Evolutionary conservation across 2,113 vertebrate genomes (phyloP).

Genomic region (Melospiza melodia): DNA sequence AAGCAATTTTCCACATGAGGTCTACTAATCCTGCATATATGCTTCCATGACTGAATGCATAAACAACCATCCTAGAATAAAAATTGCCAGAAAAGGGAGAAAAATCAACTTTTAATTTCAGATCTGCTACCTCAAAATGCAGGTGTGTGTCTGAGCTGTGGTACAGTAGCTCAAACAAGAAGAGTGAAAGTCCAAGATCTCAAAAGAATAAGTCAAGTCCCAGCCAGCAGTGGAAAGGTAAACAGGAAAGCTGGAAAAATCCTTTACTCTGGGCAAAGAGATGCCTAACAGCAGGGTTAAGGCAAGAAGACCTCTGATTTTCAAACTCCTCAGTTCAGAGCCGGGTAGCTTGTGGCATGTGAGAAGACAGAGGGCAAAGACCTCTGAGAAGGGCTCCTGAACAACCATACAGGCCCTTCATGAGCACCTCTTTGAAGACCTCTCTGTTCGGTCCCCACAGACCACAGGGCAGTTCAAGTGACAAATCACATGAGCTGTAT

Average conservation of each 20-base stretch:
- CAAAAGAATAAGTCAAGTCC: not conserved
- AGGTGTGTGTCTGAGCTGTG: not conserved
- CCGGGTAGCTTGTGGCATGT: not conserved
- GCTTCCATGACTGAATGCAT: fast-evolving
- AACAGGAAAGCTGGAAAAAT: not conserved
- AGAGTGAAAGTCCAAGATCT: not conserved
- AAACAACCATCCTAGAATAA: not conserved
- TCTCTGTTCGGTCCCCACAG: not conserved
- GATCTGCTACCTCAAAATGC: not conserved
- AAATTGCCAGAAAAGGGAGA: not conserved
- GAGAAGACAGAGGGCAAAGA: not conserved
- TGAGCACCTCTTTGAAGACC: not conserved
- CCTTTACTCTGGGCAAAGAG: not conserved
- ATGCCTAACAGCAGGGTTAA: not conserved
- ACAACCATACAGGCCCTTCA: not conserved
- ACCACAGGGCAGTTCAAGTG: not conserved
- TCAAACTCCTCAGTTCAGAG: not conserved
- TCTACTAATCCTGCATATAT: not conserved
- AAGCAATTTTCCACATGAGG: not conserved
- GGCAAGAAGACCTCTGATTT: not conserved
- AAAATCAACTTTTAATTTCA: not conserved
- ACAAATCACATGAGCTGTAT: not conserved
- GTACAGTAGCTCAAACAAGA: not conserved
- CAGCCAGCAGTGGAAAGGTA: not conserved
- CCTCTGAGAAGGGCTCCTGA: not conserved